Evolutionary conservation across 2,888 invertebrate genomes (phyloP).

Genomic region (Liposcelis brunnea): DNA sequence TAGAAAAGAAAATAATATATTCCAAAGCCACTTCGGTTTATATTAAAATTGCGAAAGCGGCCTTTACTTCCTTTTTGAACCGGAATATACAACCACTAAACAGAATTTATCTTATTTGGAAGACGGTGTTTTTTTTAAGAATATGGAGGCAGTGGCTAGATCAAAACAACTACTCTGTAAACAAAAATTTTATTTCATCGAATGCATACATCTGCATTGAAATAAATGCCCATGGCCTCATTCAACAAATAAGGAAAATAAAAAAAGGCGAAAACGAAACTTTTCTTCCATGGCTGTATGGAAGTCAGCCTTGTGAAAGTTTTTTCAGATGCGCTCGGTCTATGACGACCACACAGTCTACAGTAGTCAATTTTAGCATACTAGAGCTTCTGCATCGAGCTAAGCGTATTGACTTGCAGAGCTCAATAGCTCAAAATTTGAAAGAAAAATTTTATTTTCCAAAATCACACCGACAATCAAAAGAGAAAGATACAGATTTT

Average conservation of each 20-base stretch:
- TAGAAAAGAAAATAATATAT: not conserved
- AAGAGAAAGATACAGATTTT: not conserved
- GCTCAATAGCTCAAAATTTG: not conserved
- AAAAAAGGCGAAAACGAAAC: not conserved
- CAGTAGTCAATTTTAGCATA: not conserved
- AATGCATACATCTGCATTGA: constrained; percentile 7
- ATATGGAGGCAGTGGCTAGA: not conserved
- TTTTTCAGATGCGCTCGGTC: not conserved
- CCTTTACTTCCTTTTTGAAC: not conserved
- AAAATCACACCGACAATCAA: not conserved
- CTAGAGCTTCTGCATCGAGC: not conserved
- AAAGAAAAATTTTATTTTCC: not conserved
- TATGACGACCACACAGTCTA: not conserved
- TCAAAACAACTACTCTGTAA: not conserved
- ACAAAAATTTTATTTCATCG: not conserved
- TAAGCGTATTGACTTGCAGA: not conserved
- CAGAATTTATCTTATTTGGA: not conserved
- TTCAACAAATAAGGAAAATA: not conserved
- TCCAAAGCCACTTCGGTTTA: not conserved
- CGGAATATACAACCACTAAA: not conserved
- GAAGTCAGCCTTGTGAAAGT: constrained; percentile 1
- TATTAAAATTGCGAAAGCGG: not conserved
- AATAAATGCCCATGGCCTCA: not conserved
- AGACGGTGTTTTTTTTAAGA: constrained; percentile 4
- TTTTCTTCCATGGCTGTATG: not conserved